Percentiles rank a stretch among this genome's conserved stretches.
These are phyloP conservation scores for Alethe diademata DNA, from an alignment of 2,113 vertebrate genomes.

Conservation along the genomic window DNA sequence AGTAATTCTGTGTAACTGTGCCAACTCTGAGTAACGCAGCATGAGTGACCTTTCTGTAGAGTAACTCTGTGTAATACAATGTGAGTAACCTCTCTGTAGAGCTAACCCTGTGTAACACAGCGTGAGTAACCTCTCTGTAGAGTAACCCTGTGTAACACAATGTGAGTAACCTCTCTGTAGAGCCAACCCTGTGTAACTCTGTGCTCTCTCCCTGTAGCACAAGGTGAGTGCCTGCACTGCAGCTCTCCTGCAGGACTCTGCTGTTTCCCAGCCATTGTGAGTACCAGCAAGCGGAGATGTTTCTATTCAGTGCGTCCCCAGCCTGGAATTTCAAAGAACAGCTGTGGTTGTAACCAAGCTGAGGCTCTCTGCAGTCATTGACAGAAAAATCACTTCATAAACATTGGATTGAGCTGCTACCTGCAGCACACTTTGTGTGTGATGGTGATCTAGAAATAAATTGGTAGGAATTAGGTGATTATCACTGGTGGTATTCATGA, in stretches of 20 bases:
- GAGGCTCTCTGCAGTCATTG: neutral
- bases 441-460: slow-evolving; percentile 38
- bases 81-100: too few species aligned
- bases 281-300: neutral
- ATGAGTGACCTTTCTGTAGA: neutral
- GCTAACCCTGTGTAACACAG: too few species aligned
- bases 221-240: neutral
- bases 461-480: slow-evolving; percentile 43
- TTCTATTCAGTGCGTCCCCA: neutral
- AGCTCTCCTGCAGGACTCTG: neutral
- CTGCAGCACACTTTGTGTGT: neutral
- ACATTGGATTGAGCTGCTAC: slow-evolving; percentile 25
- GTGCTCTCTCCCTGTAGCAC: neutral
- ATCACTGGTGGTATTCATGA: slow-evolving; percentile 50
- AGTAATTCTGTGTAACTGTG: neutral
- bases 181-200: neutral
- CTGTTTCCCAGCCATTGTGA: neutral
- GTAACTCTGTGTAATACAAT: too few species aligned
- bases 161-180: neutral
- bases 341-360: neutral
- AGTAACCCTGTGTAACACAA: too few species aligned
- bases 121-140: neutral
- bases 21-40: too few species aligned
- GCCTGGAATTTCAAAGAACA: neutral
- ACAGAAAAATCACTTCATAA: slow-evolving; percentile 25